phyloP scores from a whole-genome alignment of 1,140 invertebrate species.

The Cyrtorhinus lividipennis region DNA sequence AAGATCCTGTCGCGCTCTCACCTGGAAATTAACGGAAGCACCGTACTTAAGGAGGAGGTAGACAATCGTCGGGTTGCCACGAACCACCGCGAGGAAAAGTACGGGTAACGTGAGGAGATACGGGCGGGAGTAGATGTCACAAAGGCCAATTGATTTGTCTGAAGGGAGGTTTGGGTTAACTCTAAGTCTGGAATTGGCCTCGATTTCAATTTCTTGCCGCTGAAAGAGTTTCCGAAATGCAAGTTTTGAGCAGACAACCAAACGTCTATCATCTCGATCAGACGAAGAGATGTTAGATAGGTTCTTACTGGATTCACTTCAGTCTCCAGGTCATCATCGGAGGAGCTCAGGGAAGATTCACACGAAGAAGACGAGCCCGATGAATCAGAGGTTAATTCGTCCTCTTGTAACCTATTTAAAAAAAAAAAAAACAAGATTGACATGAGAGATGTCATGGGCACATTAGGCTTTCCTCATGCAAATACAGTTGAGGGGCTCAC shows the following conservation, averaged over 20 bases:
- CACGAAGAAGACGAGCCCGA: conserved; percentile 23
- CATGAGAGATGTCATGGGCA: too few species aligned
- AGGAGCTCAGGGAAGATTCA: conserved; percentile 21
- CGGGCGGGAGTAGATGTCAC: conserved; percentile 33
- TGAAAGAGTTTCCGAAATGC: too few species aligned
- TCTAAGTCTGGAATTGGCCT: conserved; percentile 24
- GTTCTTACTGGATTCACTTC: conserved; percentile 8
- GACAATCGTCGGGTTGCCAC: conserved; percentile 35
- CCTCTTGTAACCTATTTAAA: conserved; percentile 25
- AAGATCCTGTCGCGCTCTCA: too few species aligned
- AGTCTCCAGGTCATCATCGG: conserved; percentile 18
- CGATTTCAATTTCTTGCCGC: conserved; percentile 22
- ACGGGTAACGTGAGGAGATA: conserved; percentile 38
- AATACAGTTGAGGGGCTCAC: too few species aligned
- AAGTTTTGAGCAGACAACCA: too few species aligned
- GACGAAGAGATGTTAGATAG: too few species aligned
- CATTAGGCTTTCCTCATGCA: too few species aligned
- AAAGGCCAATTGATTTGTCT: conserved; percentile 29
- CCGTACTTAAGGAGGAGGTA: conserved; percentile 40
- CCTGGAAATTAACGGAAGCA: conserved; percentile 35
- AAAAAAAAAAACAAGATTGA: too few species aligned
- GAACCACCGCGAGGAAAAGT: conserved; percentile 37
- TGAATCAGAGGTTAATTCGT: conserved; percentile 20
- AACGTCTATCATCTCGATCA: too few species aligned
- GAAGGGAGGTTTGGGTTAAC: conserved; percentile 27